These are phyloP conservation scores for Axea sp. DNA, from an alignment of 2,888 invertebrate genomes.

Conservation along the genomic window DNA sequence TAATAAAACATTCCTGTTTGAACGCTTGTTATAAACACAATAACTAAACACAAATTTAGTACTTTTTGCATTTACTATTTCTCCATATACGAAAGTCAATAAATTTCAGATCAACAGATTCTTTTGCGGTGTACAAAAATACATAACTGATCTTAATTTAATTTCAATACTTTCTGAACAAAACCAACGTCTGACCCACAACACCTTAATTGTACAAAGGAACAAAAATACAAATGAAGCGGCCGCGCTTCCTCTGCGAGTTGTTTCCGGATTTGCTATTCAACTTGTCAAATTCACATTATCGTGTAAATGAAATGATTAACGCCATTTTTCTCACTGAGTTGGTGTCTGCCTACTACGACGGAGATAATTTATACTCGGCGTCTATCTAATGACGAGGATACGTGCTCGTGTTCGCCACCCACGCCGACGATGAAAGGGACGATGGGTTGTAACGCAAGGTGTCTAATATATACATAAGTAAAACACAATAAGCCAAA, in stretches of 20 bases:
- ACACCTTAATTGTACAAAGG: too few relatives aligned
- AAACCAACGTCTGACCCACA: too few relatives aligned
- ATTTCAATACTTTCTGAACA: too few relatives aligned
- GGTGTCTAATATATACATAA: slow-evolving; percentile 47
- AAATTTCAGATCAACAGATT: too few relatives aligned
- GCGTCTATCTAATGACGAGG: slow-evolving; percentile 36
- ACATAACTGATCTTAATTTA: too few relatives aligned
- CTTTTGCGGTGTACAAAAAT: too few relatives aligned
- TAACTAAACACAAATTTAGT: too few relatives aligned
- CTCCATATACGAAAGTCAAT: too few relatives aligned
- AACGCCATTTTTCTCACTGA: slow-evolving; percentile 22
- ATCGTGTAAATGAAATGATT: slow-evolving; percentile 40
- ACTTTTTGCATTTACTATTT: too few relatives aligned
- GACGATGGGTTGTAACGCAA: slow-evolving; percentile 27
- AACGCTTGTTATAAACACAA: too few relatives aligned
- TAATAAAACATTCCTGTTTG: too few relatives aligned
- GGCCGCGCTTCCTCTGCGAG: slow-evolving; percentile 5
- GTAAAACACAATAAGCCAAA: slow-evolving; percentile 26
- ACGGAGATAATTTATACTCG: slow-evolving; percentile 51
- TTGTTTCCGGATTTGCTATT: slow-evolving; percentile 30
- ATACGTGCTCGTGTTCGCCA: slow-evolving; percentile 52
- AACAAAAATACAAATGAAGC: too few relatives aligned
- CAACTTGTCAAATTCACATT: slow-evolving; percentile 29
- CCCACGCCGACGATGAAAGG: slow-evolving; percentile 48
- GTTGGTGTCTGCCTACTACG: slow-evolving; percentile 14